Evolutionary conservation across 1,140 invertebrate species (phyloP).

Genomic region (Eciton burchellii): DNA sequence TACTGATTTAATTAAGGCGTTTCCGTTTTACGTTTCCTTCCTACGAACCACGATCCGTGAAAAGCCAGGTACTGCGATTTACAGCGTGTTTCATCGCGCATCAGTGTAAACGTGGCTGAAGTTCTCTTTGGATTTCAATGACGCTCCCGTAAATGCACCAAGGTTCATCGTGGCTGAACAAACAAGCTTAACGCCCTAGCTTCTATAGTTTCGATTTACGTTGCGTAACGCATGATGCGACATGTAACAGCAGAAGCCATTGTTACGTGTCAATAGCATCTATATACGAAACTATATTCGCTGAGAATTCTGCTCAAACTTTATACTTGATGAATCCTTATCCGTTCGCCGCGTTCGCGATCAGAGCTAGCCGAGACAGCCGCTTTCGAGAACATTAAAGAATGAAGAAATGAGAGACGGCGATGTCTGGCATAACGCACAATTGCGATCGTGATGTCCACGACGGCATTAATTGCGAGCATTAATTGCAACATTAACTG

Average conservation of each 20-base stretch:
- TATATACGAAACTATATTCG: neutral
- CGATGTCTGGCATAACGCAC: neutral
- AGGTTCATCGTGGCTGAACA: slow-evolving; percentile 54
- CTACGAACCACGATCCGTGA: neutral
- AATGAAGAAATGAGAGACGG: too few species aligned
- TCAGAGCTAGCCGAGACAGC: too few species aligned
- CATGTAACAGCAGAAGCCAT: slow-evolving; percentile 49
- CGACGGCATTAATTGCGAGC: neutral
- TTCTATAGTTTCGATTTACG: slow-evolving; percentile 59
- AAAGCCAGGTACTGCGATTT: slow-evolving; percentile 1
- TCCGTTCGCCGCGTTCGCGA: too few species aligned
- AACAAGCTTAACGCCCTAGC: slow-evolving; percentile 46
- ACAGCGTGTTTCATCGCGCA: neutral
- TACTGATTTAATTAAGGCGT: neutral
- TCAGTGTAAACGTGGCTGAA: slow-evolving; percentile 18
- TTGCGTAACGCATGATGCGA: slow-evolving; percentile 55
- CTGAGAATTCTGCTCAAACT: slow-evolving; percentile 1
- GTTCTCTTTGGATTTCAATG: slow-evolving; percentile 20
- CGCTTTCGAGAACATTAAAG: too few species aligned
- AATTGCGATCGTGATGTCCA: neutral
- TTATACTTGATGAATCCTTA: neutral
- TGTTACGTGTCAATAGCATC: slow-evolving; percentile 36
- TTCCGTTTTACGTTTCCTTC: neutral
- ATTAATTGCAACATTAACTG: too few species aligned
- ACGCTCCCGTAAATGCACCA: slow-evolving; percentile 2